phyloP scores from a whole-genome alignment of 37 sponge, comb jelly and placozoan genomes.

The Hexactinellida sp. region DNA sequence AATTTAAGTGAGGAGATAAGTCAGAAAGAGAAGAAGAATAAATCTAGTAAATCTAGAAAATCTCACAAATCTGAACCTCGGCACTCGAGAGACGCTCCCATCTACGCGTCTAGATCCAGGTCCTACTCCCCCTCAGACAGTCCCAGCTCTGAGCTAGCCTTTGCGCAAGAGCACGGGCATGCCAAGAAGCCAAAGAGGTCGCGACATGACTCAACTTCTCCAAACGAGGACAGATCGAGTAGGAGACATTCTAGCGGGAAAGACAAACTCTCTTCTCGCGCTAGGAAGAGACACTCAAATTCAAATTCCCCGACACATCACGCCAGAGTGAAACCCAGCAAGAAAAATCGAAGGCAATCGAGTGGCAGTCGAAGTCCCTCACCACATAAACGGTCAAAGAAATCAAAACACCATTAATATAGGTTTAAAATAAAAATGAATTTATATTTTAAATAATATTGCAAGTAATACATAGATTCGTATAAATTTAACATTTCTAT shows the following conservation, averaged over 20 bases:
- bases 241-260: background rate
- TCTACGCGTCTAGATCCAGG: background rate
- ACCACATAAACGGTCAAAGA: conserved; percentile 15
- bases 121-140: background rate
- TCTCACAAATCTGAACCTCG: conserved; percentile 6
- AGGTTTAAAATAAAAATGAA: background rate
- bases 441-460: conserved; percentile 3
- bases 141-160: background rate
- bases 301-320: background rate
- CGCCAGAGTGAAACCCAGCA: background rate
- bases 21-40: background rate
- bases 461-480: background rate
- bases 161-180: background rate
- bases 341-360: background rate
- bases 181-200: background rate
- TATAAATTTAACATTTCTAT: background rate
- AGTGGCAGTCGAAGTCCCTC: background rate
- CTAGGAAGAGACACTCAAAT: background rate
- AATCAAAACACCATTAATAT: background rate
- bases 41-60: background rate
- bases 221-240: background rate
- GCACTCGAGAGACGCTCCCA: background rate
- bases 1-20: background rate
- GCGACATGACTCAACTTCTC: background rate
- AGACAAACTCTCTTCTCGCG: background rate